Base-by-base conservation (phyloP, 2,888 invertebrate genomes). In the Hydriomena furcata region DNA sequence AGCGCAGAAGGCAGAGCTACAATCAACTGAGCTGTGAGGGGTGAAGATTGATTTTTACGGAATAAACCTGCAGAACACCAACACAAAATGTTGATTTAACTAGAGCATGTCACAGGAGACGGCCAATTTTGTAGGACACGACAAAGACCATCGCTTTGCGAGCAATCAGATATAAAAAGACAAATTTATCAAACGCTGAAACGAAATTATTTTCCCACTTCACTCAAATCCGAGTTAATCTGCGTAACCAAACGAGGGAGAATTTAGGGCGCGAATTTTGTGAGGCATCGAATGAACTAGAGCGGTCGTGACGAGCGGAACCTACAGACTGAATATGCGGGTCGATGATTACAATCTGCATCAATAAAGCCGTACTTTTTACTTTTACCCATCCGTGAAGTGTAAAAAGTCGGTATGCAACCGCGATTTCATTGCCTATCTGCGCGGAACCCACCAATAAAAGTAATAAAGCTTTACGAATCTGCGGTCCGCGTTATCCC, bases 141-240 rank as follows among this genome's bases (percentile, higher is more conserved):
- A 17, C 31, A 37, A 54, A 40, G 21, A 24, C 24, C 52, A 53
- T 35, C 51, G 38, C 30, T 38, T 38, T 37, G 17, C 20, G 11
- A 46, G 32, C 38, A 38, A 44, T 40, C 44, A 23, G 34, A 56
- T 37, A 41, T 32, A 41, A 40, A 56, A 47, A 50, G 45, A 53
- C 44, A 45, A 52, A 52, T 52, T 53, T 51, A 55, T 55, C 45
- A 50, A 56, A 54, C 54, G 50, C 52, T 42, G 55, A 52, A 56
- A 42, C 49, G 49, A 52, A 59, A 57, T 57, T 61, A 61, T 61
- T 57, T 59, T 53, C 61, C 53, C 57, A 53, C 48, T 55, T 49
- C 51, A 52, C 44, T 44, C 44, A 46, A 61, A 53, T 59, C 57
- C 55, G 32, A 52, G 55, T 59, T 59, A 59, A 61, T 61, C 61